phyloP scores from a whole-genome alignment of 2,797 vertebrate genomes.

The Anabas testudineus region DNA sequence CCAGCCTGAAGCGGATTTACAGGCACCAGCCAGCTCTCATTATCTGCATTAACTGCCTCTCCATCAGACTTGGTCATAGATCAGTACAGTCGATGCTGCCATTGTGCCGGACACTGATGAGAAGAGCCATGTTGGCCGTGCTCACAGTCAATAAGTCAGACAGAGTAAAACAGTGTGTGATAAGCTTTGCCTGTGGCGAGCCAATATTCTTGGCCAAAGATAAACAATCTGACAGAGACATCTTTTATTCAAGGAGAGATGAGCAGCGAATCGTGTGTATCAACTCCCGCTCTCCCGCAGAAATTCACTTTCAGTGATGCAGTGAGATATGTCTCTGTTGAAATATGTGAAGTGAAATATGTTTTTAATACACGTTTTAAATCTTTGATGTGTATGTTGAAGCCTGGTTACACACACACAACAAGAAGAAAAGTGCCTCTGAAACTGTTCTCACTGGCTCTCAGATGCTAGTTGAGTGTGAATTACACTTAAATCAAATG shows the following conservation, averaged over 20 bases:
- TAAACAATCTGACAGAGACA: slow-evolving; percentile 73
- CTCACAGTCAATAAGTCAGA: slow-evolving; percentile 76
- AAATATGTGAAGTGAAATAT: slow-evolving; percentile 13
- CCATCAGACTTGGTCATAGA: slow-evolving; percentile 69
- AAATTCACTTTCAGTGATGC: slow-evolving; percentile 26
- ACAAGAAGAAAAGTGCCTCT: slow-evolving; percentile 20
- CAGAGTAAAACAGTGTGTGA: slow-evolving; percentile 70
- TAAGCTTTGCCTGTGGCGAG: slow-evolving; percentile 56
- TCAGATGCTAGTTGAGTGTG: slow-evolving; percentile 48
- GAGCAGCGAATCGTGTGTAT: slow-evolving; percentile 66
- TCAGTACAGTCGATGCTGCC: slow-evolving; percentile 69
- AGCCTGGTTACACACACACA: not conserved
- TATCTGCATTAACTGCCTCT: slow-evolving; percentile 64
- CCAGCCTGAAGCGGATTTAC: slow-evolving; percentile 60
- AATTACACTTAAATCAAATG: slow-evolving; percentile 55
- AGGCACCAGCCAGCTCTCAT: slow-evolving; percentile 53
- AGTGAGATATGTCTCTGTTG: slow-evolving; percentile 17
- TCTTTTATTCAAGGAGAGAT: slow-evolving; percentile 63
- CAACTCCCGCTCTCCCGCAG: slow-evolving; percentile 31
- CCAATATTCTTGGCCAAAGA: slow-evolving; percentile 62
- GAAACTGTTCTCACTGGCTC: slow-evolving; percentile 44
- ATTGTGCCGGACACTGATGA: slow-evolving; percentile 66
- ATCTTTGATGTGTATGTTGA: slow-evolving; percentile 3
- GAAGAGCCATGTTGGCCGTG: slow-evolving; percentile 68
- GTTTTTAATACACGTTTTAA: slow-evolving; percentile 14